A percentile compares a stretch with the other conserved stretches of the same genome.
Conservation (phyloP, 2,888 invertebrate species). For the Anodontia alba region DNA sequence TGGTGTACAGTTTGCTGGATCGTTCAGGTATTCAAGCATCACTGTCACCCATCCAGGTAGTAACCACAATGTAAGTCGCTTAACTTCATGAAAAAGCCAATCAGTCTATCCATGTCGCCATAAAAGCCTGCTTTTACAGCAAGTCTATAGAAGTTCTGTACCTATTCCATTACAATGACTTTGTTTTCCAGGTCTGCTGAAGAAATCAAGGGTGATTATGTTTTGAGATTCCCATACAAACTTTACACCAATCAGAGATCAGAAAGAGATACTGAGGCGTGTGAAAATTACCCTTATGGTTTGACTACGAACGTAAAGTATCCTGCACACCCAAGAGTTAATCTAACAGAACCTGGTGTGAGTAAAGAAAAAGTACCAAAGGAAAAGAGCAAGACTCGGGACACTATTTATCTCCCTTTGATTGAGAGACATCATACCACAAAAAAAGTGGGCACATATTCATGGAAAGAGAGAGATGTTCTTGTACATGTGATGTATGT, state of each 20-base stretch:
- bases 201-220: conserved; percentile 4
- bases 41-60: too few species aligned
- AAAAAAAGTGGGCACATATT: conserved; percentile 55
- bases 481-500: conserved; percentile 70
- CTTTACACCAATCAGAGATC: neutral
- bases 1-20: too few species aligned
- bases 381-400: neutral
- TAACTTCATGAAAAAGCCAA: too few species aligned
- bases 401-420: conserved; percentile 54
- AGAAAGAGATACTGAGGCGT: conserved; percentile 8
- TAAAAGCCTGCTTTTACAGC: too few species aligned
- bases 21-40: too few species aligned
- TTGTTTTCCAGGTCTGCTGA: conserved; percentile 6
- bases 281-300: conserved; percentile 27
- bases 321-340: conserved; percentile 20
- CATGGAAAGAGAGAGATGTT: conserved; percentile 50
- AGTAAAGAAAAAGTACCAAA: neutral
- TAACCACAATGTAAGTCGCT: too few species aligned
- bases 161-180: too few species aligned
- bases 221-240: conserved; percentile 34
- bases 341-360: neutral
- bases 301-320: conserved; percentile 17
- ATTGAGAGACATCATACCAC: conserved; percentile 63
- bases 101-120: too few species aligned
- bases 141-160: too few species aligned